These are phyloP conservation scores for Psilopogon haemacephalus DNA, from an alignment of 2,113 vertebrate species.

Conservation along the genomic window DNA sequence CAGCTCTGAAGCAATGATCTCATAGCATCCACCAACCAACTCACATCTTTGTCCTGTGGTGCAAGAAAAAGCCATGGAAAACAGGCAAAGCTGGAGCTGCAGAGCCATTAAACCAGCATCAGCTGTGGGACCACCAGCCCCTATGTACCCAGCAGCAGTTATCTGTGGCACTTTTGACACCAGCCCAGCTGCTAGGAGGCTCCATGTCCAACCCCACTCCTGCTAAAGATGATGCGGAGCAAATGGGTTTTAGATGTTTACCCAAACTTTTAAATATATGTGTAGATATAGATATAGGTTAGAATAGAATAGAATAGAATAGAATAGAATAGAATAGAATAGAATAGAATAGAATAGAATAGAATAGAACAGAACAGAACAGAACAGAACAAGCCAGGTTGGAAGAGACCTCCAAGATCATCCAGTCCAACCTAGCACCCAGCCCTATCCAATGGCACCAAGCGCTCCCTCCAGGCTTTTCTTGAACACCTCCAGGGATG, in stretches of 20 bases:
- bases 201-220: background rate
- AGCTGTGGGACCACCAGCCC: accelerated
- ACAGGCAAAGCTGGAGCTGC: background rate
- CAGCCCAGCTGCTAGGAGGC: accelerated
- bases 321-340: no score
- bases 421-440: no score
- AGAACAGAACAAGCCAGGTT: no score
- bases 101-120: background rate
- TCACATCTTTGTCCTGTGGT: accelerated
- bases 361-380: no score
- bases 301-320: no score
- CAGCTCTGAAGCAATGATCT: background rate
- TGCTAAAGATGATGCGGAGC: background rate
- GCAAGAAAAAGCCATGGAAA: background rate
- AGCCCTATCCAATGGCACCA: no score
- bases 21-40: background rate
- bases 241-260: background rate
- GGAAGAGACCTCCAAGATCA: no score
- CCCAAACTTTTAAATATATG: background rate
- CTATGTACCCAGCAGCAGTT: background rate
- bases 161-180: background rate
- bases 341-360: no score
- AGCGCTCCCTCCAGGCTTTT: no score
- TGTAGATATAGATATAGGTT: no score
- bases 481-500: no score